Conservation (phyloP, 35 echinoderm and acorn worm genomes). For the Lytechinus variegatus region DNA sequence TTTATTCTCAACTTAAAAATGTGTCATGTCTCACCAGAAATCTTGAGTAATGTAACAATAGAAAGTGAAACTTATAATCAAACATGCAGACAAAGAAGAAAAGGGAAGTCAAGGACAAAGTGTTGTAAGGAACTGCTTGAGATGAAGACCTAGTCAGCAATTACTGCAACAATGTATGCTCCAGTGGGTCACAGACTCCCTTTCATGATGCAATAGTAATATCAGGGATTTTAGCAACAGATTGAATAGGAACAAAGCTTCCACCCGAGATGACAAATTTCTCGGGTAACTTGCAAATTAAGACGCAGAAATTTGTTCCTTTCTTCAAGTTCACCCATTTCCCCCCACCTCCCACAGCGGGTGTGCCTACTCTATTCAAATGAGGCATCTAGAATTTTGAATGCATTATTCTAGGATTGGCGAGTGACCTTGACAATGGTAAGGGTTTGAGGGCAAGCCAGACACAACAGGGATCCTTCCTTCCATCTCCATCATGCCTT, state of each 20-base stretch:
- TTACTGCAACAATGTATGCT: neutral
- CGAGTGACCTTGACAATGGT: neutral
- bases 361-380: neutral
- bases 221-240: neutral
- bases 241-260: slow-evolving; percentile 5
- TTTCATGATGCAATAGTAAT: neutral
- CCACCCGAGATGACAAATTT: neutral
- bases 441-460: neutral
- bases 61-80: neutral
- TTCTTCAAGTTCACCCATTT: neutral
- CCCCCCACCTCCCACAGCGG: neutral
- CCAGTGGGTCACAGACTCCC: neutral
- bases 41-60: neutral
- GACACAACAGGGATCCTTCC: slow-evolving; percentile 16
- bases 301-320: neutral
- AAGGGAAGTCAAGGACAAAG: neutral
- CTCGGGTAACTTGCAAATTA: slow-evolving; percentile 11
- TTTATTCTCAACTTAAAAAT: too few relatives aligned
- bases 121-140: neutral
- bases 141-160: neutral
- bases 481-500: neutral
- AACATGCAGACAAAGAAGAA: neutral
- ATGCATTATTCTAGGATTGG: neutral
- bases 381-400: neutral
- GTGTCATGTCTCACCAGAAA: too few relatives aligned